These are phyloP conservation scores for Sciurus carolinensis DNA, from an alignment of 2,797 vertebrate genomes.

Conservation along the genomic window DNA sequence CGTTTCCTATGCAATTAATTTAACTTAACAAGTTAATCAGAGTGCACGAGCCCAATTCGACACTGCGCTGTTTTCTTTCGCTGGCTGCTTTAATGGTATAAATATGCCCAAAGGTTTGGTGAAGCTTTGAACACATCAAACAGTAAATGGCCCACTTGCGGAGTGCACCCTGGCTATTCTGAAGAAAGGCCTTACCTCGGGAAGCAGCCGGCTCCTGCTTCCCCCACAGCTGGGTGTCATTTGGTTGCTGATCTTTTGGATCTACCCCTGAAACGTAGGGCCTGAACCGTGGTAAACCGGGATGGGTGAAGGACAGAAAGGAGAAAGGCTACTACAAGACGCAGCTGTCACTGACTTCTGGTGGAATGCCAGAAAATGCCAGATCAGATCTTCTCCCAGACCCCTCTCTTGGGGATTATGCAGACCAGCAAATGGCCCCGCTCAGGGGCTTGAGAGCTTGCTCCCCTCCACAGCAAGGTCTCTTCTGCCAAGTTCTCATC, in stretches of 20 bases:
- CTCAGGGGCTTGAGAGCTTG: constrained; percentile 68
- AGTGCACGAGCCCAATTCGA: constrained; percentile 18
- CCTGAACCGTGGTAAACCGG: rapidly evolving
- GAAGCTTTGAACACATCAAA: constrained; percentile 7
- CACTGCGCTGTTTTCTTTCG: background rate
- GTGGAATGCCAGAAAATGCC: constrained; percentile 34
- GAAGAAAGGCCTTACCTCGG: background rate
- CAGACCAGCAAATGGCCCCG: constrained; percentile 76
- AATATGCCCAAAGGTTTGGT: constrained; percentile 65
- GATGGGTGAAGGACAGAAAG: rapidly evolving
- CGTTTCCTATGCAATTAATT: constrained; percentile 67
- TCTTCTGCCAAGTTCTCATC: constrained; percentile 82
- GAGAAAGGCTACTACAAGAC: rapidly evolving
- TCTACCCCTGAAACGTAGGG: background rate
- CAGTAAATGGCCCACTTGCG: background rate
- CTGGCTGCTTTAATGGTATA: constrained; percentile 23
- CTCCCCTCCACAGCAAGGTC: constrained; percentile 72
- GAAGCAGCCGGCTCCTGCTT: background rate
- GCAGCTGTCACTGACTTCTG: background rate
- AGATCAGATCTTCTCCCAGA: background rate
- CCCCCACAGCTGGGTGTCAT: background rate
- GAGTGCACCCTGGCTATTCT: rapidly evolving
- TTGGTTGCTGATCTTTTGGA: background rate
- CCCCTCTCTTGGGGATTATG: constrained; percentile 40
- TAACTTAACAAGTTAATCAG: constrained; percentile 69